Conservation (phyloP, 2,888 invertebrate genomes). For the Ichneumon xanthorius region DNA sequence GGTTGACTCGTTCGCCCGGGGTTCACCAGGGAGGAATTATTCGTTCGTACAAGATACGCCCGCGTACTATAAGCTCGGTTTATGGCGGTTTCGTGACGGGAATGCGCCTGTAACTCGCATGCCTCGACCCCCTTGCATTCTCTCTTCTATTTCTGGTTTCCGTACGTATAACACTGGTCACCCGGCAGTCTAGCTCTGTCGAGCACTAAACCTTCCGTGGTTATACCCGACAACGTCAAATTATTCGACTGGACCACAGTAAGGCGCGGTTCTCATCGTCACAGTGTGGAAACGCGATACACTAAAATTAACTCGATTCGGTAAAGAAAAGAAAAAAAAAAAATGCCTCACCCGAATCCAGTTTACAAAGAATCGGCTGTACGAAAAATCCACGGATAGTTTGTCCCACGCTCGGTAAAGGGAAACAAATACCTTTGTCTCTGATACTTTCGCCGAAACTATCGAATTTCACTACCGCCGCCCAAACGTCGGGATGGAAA, state of each 20-base stretch:
- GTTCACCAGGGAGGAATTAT: slow-evolving; percentile 61
- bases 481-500: not conserved
- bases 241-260: slow-evolving; percentile 21
- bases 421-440: slow-evolving; percentile 45
- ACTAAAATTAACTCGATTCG: not conserved
- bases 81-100: slow-evolving; percentile 73
- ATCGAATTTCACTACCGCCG: not conserved
- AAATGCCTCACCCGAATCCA: slow-evolving; percentile 17
- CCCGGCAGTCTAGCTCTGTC: slow-evolving; percentile 33
- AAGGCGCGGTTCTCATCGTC: not conserved
- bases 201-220: slow-evolving; percentile 42
- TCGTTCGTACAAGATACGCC: slow-evolving; percentile 62
- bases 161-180: slow-evolving; percentile 31
- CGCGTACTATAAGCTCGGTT: slow-evolving; percentile 69
- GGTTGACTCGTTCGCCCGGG: slow-evolving; percentile 59
- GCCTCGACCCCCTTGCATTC: slow-evolving; percentile 47
- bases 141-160: slow-evolving; percentile 51
- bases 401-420: slow-evolving; percentile 20
- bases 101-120: slow-evolving; percentile 69
- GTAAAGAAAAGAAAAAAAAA: not conserved
- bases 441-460: not conserved
- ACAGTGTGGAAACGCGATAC: not conserved
- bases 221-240: slow-evolving; percentile 49
- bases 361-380: not conserved
- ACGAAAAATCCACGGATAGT: not conserved